These are phyloP conservation scores for Drosophila percnosoma DNA, from an alignment of 2,888 invertebrate species.

Conservation along the genomic window DNA sequence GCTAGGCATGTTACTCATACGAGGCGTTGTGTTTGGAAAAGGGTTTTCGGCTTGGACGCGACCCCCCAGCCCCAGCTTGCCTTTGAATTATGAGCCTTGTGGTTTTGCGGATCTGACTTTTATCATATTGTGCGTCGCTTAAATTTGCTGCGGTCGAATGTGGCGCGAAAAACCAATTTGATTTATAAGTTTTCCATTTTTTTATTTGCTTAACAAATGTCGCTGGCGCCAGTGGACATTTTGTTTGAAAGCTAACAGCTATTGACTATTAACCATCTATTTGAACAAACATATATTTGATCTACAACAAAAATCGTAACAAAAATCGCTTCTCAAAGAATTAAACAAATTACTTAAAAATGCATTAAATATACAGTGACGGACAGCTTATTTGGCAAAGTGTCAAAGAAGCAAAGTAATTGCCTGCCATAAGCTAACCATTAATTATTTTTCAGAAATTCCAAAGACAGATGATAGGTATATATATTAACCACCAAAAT, in stretches of 20 bases:
- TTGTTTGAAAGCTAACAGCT: neutral
- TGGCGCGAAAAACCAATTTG: slow-evolving; percentile 73
- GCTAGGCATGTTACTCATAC: slow-evolving; percentile 73
- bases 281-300: neutral
- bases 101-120: slow-evolving; percentile 29
- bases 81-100: slow-evolving; percentile 69
- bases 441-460: no score
- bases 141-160: slow-evolving; percentile 38
- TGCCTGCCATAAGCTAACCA: no score
- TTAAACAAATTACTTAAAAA: neutral
- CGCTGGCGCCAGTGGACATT: neutral
- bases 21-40: slow-evolving; percentile 64
- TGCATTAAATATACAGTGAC: neutral
- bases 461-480: no score
- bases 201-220: slow-evolving; percentile 1
- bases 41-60: slow-evolving; percentile 57
- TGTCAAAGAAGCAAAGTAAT: no score
- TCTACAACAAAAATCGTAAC: no score
- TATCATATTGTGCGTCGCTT: slow-evolving; percentile 55
- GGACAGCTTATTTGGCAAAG: no score
- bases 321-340: neutral
- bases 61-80: slow-evolving; percentile 9
- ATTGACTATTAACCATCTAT: no score
- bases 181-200: slow-evolving; percentile 49
- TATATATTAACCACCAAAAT: no score